A percentile compares a stretch with the other conserved stretches of the same genome.
These are phyloP conservation scores for Ovibos moschatus DNA, from an alignment of 2,113 vertebrate species.

Conservation along the genomic window DNA sequence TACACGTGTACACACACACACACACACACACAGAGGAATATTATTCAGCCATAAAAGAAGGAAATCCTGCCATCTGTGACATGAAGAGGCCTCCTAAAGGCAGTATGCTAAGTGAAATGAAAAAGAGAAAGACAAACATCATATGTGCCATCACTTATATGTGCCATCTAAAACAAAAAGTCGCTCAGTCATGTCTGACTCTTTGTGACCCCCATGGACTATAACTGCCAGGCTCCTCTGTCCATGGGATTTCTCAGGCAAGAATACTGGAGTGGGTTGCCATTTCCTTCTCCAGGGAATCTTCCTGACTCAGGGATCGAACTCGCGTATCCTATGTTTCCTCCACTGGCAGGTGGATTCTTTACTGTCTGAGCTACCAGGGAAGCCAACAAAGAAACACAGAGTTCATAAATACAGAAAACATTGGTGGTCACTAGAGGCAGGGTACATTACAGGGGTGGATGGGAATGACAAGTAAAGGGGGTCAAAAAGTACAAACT, in stretches of 20 bases:
- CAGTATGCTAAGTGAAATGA: background rate
- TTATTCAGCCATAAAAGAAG: background rate
- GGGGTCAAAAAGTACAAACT: background rate
- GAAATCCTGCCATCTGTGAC: background rate
- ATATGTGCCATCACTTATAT: background rate
- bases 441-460: background rate
- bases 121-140: background rate
- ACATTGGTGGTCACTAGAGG: background rate
- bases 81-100: background rate
- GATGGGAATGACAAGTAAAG: background rate
- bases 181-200: background rate
- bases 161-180: background rate
- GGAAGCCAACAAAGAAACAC: background rate
- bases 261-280: background rate
- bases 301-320: background rate
- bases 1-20: no score
- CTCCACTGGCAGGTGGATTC: background rate
- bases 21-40: background rate
- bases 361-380: background rate
- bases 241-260: background rate
- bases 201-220: background rate
- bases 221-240: background rate
- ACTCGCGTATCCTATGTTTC: accelerated
- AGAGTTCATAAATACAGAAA: background rate
- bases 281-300: background rate